A percentile compares a stretch with the other conserved stretches of the same genome.
Conservation (phyloP, 2,797 vertebrate genomes). For the Amazonetta brasiliensis region DNA sequence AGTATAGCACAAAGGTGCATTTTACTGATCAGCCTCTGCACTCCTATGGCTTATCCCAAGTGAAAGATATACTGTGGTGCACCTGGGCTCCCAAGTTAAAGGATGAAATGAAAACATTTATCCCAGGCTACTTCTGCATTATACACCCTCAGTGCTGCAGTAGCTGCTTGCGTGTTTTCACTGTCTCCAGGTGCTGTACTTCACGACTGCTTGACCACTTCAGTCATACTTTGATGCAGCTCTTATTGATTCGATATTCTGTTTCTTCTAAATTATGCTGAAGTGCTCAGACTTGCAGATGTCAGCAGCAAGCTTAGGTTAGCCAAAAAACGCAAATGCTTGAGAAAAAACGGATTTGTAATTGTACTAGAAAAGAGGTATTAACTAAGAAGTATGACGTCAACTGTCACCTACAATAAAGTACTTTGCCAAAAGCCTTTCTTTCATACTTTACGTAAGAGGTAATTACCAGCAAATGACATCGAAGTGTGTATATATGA, state of each 20-base stretch:
- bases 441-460: not conserved
- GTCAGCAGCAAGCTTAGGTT: not conserved
- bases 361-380: not conserved
- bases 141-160: not conserved
- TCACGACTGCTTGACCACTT: not conserved
- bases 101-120: not conserved
- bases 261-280: not conserved
- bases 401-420: not conserved
- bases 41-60: not conserved
- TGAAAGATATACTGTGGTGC: not conserved
- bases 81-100: not conserved
- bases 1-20: not conserved
- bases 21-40: not conserved
- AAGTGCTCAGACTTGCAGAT: not conserved
- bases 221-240: not conserved
- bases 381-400: not conserved
- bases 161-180: not conserved
- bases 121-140: not conserved
- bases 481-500: not conserved
- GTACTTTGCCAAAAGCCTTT: not conserved
- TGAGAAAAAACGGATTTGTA: not conserved
- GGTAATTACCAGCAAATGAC: not conserved
- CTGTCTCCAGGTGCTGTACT: not conserved
- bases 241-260: not conserved
- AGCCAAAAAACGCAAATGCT: not conserved